phyloP scores from a whole-genome alignment of 2,113 vertebrate genomes.

The Megaceryle maxima region DNA sequence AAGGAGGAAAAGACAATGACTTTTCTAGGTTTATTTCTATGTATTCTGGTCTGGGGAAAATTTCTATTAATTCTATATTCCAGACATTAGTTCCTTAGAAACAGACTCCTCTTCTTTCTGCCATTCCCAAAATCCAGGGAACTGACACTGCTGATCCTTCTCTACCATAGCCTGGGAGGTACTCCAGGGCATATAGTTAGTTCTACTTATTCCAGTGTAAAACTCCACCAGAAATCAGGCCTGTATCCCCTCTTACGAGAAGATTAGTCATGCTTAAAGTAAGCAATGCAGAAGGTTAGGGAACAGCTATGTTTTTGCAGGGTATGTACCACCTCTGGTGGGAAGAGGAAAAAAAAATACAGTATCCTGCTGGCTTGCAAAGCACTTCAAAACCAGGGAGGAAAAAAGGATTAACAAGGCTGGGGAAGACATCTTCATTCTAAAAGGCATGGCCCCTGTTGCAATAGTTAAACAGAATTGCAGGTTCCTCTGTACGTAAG shows the following conservation, averaged over 20 bases:
- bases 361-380: not conserved
- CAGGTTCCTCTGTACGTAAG: not conserved
- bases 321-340: not conserved
- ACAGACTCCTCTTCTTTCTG: not conserved
- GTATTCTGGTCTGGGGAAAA: not conserved
- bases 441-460: not conserved
- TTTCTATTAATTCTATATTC: not conserved
- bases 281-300: not conserved
- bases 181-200: not conserved
- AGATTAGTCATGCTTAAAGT: not conserved
- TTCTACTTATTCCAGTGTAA: not conserved
- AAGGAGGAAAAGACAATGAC: not conserved
- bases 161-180: not conserved
- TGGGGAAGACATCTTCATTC: not conserved
- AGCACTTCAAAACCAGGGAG: not conserved
- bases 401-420: not conserved
- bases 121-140: not conserved
- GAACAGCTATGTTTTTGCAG: not conserved
- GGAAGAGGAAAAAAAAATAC: not conserved
- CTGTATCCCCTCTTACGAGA: not conserved
- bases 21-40: not conserved
- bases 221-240: not conserved
- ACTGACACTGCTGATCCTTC: not conserved
- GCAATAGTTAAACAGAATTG: not conserved
- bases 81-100: not conserved